These are phyloP conservation scores for Conchocele bisecta DNA, from an alignment of 2,888 invertebrate genomes.

Conservation along the genomic window DNA sequence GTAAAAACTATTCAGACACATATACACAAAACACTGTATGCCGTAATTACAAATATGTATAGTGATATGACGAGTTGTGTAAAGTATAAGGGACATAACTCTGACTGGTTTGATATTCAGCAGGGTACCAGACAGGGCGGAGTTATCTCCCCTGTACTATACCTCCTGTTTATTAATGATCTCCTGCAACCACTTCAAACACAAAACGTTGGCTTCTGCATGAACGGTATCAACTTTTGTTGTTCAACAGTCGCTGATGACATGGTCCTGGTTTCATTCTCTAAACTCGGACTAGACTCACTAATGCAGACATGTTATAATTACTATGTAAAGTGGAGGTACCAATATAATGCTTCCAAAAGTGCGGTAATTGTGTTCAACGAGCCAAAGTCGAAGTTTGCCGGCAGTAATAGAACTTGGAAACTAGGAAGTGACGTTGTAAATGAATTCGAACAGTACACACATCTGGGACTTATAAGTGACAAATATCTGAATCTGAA, in stretches of 20 bases:
- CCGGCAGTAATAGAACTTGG: background rate
- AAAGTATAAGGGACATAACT: conserved; percentile 2
- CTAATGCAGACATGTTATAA: background rate
- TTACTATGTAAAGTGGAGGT: background rate
- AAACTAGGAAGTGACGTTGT: background rate
- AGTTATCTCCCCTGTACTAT: background rate
- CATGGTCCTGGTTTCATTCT: background rate
- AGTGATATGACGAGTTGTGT: background rate
- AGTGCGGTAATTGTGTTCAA: background rate
- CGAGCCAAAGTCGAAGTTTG: background rate
- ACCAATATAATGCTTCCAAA: background rate
- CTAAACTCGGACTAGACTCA: background rate
- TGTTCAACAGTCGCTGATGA: background rate
- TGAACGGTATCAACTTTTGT: background rate
- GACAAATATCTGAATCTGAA: background rate
- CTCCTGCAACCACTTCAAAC: background rate
- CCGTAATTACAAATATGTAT: background rate
- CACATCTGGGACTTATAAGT: background rate
- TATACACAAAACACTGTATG: background rate
- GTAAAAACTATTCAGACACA: no score
- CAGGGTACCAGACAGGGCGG: conserved; percentile 11
- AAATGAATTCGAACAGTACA: background rate
- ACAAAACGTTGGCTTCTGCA: background rate
- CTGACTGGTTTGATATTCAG: background rate
- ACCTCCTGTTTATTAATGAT: conserved; percentile 1